A percentile compares a stretch with the other conserved stretches of the same genome.
phyloP scores from a whole-genome alignment of 1,140 invertebrate genomes.

The Dendroctonus ponderosae region DNA sequence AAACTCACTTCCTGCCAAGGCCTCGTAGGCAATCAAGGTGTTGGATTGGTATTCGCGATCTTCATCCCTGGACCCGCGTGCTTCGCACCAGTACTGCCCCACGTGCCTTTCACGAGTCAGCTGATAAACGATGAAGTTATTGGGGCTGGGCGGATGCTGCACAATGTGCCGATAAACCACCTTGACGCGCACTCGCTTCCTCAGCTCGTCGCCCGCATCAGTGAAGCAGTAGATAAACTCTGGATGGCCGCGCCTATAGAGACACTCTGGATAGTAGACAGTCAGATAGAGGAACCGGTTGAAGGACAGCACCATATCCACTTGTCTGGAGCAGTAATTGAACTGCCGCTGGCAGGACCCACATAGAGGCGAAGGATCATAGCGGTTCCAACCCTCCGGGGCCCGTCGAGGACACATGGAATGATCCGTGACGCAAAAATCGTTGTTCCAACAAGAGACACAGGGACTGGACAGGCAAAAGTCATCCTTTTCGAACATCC shows the following conservation, averaged over 20 bases:
- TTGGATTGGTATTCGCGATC: slow-evolving; percentile 36
- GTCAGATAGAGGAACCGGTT: slow-evolving; percentile 35
- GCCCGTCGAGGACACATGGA: not conserved
- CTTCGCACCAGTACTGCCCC: slow-evolving; percentile 54
- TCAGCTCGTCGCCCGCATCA: slow-evolving; percentile 32
- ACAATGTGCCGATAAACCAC: slow-evolving; percentile 5
- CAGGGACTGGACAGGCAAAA: slow-evolving; percentile 6
- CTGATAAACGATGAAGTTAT: slow-evolving; percentile 44
- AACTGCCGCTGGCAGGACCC: not conserved
- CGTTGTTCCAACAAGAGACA: not conserved
- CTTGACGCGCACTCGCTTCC: slow-evolving; percentile 38
- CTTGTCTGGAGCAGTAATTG: not conserved
- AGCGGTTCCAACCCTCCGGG: not conserved
- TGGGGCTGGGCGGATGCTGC: slow-evolving; percentile 12
- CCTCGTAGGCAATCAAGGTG: slow-evolving; percentile 42
- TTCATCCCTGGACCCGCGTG: slow-evolving; percentile 43
- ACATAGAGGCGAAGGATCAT: not conserved
- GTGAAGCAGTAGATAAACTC: slow-evolving; percentile 37
- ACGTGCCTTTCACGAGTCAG: slow-evolving; percentile 44
- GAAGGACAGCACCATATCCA: slow-evolving; percentile 35
- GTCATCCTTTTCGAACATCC: not conserved
- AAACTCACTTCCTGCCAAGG: slow-evolving; percentile 45
- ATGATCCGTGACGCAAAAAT: not conserved
- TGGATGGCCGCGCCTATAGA: slow-evolving; percentile 22
- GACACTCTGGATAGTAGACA: slow-evolving; percentile 39